Conservation (phyloP, 2,797 vertebrate genomes). For the Psittacula echo region DNA sequence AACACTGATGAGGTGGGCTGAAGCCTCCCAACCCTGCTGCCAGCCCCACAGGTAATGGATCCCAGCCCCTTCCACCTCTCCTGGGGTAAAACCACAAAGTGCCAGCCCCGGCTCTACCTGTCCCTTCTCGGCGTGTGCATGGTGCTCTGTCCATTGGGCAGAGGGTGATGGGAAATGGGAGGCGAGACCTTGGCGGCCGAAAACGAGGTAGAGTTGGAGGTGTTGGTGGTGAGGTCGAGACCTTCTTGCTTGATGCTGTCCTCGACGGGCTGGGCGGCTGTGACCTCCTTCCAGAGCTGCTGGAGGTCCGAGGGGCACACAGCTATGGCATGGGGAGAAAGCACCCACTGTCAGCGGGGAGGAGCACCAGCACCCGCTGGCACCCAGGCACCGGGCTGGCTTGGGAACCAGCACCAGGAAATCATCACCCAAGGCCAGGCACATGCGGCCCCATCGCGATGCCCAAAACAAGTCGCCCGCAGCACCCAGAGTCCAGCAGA, state of each 20-base stretch:
- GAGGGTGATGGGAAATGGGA: conserved; percentile 92
- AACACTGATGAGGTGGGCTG: background rate
- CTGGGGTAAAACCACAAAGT: background rate
- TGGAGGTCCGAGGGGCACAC: conserved; percentile 98
- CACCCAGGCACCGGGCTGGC: background rate
- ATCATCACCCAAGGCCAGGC: background rate
- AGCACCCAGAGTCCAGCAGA: background rate
- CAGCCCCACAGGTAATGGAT: accelerated
- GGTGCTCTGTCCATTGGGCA: conserved; percentile 94
- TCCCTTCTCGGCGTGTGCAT: conserved; percentile 97
- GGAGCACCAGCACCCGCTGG: background rate
- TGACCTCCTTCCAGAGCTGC: conserved; percentile 98
- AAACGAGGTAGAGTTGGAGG: conserved; percentile 98
- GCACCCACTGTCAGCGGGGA: accelerated
- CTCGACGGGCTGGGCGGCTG: conserved; percentile 87
- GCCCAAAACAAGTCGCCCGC: background rate
- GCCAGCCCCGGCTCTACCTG: conserved; percentile 80
- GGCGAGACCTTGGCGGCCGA: conserved; percentile 92
- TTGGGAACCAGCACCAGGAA: background rate
- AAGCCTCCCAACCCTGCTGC: background rate
- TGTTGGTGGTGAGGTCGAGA: conserved; percentile 95
- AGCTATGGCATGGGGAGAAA: conserved; percentile 68
- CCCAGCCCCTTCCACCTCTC: background rate
- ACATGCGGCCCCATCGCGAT: accelerated
- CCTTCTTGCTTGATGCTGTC: conserved; percentile 95